Evolutionary conservation across 2,888 invertebrate genomes (phyloP).

Genomic region (Acheta domesticus): DNA sequence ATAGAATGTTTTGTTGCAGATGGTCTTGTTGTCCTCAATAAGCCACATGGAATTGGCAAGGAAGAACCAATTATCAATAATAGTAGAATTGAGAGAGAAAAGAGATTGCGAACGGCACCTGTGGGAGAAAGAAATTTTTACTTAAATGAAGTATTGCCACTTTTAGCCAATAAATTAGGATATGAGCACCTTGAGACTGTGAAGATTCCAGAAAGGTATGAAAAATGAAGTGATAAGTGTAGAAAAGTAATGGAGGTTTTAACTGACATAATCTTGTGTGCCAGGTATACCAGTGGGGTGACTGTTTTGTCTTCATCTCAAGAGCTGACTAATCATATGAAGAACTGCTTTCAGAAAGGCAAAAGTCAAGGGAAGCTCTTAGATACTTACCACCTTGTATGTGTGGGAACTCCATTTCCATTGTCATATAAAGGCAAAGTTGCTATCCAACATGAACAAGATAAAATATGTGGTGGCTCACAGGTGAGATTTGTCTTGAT

Average conservation of each 20-base stretch:
- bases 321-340: constrained; percentile 27
- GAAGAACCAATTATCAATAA: constrained; percentile 22
- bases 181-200: constrained; percentile 30
- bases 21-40: constrained; percentile 44
- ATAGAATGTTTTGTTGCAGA: constrained; percentile 38
- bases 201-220: constrained; percentile 35
- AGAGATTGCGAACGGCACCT: constrained; percentile 22
- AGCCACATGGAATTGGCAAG: constrained; percentile 44
- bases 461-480: neutral
- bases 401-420: constrained; percentile 30
- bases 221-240: no score
- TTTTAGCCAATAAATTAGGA: constrained; percentile 29
- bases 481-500: neutral
- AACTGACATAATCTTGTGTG: neutral
- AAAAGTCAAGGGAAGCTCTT: constrained; percentile 22
- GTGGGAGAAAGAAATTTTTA: constrained; percentile 24
- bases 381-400: constrained; percentile 33
- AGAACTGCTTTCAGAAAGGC: constrained; percentile 28
- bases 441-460: neutral
- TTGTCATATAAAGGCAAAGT: neutral
- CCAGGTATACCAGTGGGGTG: constrained; percentile 36
- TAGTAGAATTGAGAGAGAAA: neutral
- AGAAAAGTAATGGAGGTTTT: no score
- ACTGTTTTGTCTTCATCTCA: constrained; percentile 32
- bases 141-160: constrained; percentile 32